These are phyloP conservation scores for Dermatophagoides farinae DNA, from an alignment of 1,140 invertebrate genomes.

Conservation along the genomic window DNA sequence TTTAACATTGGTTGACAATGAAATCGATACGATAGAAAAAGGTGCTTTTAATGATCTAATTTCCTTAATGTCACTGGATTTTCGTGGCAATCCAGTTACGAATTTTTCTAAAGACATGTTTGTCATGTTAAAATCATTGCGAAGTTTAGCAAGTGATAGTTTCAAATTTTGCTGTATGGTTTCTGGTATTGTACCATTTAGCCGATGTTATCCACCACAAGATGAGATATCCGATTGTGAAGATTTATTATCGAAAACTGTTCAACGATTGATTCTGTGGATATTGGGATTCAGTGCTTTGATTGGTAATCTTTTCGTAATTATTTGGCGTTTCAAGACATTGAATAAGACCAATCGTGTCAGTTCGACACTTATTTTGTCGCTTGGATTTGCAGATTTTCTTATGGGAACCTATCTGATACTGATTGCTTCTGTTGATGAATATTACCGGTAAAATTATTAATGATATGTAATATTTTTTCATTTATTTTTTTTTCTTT, in stretches of 20 bases:
- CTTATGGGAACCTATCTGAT: conserved; percentile 56
- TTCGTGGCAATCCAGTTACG: conserved; percentile 20
- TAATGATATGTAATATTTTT: not conserved
- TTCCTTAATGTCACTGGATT: conserved; percentile 13
- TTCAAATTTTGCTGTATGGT: conserved; percentile 29
- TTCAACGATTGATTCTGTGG: conserved; percentile 28
- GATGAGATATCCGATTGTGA: conserved; percentile 32
- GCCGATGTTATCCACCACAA: conserved; percentile 25
- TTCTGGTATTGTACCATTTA: not conserved
- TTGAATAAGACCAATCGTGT: conserved; percentile 24
- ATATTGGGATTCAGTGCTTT: conserved; percentile 28
- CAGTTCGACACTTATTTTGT: conserved; percentile 24
- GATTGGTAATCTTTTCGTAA: conserved; percentile 28
- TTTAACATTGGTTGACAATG: conserved; percentile 21
- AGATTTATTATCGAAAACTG: conserved; percentile 29
- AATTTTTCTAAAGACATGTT: conserved; percentile 23
- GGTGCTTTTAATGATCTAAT: conserved; percentile 23
- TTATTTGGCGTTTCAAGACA: conserved; percentile 26
- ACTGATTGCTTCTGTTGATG: conserved; percentile 43
- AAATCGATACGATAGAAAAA: conserved; percentile 22
- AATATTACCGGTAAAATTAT: conserved; percentile 23
- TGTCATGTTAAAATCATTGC: conserved; percentile 21
- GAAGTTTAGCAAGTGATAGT: conserved; percentile 26
- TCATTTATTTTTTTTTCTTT: not conserved
- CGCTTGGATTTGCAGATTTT: conserved; percentile 38